Evolutionary conservation across 2,888 invertebrate genomes (phyloP).

Genomic region (Microplitis manilae): DNA sequence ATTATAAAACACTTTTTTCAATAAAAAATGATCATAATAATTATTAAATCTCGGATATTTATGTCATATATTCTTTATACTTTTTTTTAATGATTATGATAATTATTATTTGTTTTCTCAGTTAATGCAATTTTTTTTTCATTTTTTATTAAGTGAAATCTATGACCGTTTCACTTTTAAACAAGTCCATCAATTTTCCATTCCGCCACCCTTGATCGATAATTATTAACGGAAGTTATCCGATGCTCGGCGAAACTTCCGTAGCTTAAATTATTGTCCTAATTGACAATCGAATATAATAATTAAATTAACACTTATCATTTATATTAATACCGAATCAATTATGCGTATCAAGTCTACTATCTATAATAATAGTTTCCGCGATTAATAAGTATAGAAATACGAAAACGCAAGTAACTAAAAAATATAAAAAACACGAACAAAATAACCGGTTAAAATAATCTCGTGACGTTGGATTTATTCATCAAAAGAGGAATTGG

Average conservation of each 20-base stretch:
- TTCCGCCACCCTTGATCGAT: constrained; percentile 3
- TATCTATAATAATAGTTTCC: neutral
- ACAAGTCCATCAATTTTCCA: constrained; percentile 15
- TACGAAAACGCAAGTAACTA: too few species aligned
- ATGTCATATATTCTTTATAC: neutral
- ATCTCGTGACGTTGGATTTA: neutral
- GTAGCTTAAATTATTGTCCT: neutral
- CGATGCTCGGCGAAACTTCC: constrained; percentile 7
- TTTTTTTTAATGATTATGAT: neutral
- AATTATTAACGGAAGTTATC: neutral
- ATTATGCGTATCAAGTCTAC: neutral
- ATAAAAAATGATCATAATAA: neutral
- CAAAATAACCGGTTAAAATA: neutral
- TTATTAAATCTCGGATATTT: neutral
- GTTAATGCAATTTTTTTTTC: neutral
- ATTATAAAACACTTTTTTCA: neutral
- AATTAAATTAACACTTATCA: neutral
- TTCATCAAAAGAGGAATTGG: neutral
- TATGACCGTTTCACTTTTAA: constrained; percentile 6
- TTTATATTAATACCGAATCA: neutral
- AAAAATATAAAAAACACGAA: neutral
- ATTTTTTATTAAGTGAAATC: neutral
- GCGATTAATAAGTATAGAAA: neutral
- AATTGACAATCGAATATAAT: neutral
- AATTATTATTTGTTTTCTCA: constrained; percentile 1